Evolutionary conservation across 1,140 invertebrate species (phyloP).

Genomic region (Formica selysi): DNA sequence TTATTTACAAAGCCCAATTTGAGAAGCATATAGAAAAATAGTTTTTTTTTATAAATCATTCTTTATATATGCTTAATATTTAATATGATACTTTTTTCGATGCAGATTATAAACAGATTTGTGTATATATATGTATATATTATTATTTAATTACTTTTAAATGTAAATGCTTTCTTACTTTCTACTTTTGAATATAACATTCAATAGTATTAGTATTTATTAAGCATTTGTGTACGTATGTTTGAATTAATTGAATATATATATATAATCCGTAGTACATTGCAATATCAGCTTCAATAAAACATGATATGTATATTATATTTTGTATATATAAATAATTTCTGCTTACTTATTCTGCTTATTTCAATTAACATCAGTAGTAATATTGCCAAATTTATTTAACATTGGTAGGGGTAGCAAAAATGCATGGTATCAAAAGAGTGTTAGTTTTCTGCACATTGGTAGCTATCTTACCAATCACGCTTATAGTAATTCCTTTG

Average conservation of each 20-base stretch:
- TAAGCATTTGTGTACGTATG: background rate
- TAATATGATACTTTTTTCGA: background rate
- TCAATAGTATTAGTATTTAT: background rate
- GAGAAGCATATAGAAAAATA: background rate
- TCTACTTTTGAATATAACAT: slow-evolving; percentile 24
- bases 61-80: background rate
- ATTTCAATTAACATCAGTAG: background rate
- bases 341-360: background rate
- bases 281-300: background rate
- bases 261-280: background rate
- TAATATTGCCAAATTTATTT: slow-evolving; percentile 34
- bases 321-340: background rate
- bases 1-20: slow-evolving; percentile 14
- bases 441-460: slow-evolving; percentile 91
- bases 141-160: background rate
- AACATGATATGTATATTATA: slow-evolving; percentile 8
- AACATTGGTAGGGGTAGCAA: slow-evolving; percentile 81
- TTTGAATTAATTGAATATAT: background rate
- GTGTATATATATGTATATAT: background rate
- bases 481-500: slow-evolving; percentile 91
- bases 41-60: slow-evolving; percentile 22
- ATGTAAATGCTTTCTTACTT: slow-evolving; percentile 4
- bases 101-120: background rate
- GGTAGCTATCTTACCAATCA: slow-evolving; percentile 90
- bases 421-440: slow-evolving; percentile 91